phyloP scores from a whole-genome alignment of 2,797 vertebrate species.

The Spizella passerina region DNA sequence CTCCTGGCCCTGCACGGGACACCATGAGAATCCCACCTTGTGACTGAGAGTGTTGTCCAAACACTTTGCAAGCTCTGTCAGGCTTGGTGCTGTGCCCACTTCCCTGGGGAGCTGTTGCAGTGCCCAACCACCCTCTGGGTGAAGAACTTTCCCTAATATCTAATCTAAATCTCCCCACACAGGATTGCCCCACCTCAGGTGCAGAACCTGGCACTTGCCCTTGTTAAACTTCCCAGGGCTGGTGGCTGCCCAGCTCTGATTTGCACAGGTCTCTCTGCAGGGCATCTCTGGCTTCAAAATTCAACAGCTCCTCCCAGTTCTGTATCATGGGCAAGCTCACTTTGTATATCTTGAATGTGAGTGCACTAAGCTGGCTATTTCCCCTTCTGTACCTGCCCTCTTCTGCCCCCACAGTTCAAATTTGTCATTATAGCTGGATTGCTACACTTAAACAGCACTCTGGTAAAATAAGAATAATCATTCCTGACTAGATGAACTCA shows the following conservation, averaged over 20 bases:
- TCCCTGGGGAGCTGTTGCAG: not conserved
- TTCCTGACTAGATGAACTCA: not conserved
- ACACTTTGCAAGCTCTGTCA: not conserved
- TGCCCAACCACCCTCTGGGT: too few species aligned
- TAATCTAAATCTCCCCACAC: not conserved
- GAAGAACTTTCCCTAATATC: not conserved
- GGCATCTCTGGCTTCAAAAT: not conserved
- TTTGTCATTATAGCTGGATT: not conserved
- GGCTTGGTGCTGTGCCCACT: not conserved
- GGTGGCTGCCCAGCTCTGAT: not conserved
- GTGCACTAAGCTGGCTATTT: not conserved
- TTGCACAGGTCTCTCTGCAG: not conserved
- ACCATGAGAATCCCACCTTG: accelerated
- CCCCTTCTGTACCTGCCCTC: not conserved
- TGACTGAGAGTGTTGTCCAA: accelerated
- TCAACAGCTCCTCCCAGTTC: not conserved
- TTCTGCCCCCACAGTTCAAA: not conserved
- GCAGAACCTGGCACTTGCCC: not conserved
- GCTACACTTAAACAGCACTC: not conserved
- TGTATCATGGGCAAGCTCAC: not conserved
- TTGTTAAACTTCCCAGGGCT: not conserved
- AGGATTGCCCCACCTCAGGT: too few species aligned
- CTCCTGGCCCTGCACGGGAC: not conserved
- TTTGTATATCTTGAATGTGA: not conserved
- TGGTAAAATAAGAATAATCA: not conserved